phyloP scores from a whole-genome alignment of 64 coral and sea anemone genomes.

The Montipora capricornis region DNA sequence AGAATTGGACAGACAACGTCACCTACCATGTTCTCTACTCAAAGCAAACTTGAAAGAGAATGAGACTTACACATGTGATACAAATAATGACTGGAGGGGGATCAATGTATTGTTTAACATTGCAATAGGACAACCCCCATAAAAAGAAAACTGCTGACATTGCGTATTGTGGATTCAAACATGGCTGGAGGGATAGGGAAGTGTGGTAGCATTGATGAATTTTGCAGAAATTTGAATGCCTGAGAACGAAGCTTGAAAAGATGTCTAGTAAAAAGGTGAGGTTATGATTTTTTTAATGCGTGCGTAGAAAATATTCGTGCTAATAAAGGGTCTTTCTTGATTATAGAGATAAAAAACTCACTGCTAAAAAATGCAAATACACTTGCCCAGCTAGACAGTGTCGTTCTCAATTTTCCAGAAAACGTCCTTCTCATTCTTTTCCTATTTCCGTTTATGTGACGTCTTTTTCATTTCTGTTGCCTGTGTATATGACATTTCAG shows the following conservation, averaged over 20 bases:
- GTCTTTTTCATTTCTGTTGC: too few relatives aligned
- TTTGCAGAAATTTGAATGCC: neutral
- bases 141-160: constrained; percentile 24
- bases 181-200: constrained; percentile 9
- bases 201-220: neutral
- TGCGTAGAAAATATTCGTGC: too few relatives aligned
- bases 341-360: too few relatives aligned
- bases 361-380: too few relatives aligned
- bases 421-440: too few relatives aligned
- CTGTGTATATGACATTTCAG: too few relatives aligned
- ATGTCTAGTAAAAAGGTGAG: constrained; percentile 41
- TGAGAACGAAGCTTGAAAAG: neutral
- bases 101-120: neutral
- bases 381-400: too few relatives aligned
- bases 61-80: constrained; percentile 13
- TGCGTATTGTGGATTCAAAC: constrained; percentile 25
- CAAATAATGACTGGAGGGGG: neutral
- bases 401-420: too few relatives aligned
- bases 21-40: constrained; percentile 16
- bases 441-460: too few relatives aligned
- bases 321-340: too few relatives aligned
- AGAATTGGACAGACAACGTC: neutral
- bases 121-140: neutral
- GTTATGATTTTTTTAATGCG: too few relatives aligned
- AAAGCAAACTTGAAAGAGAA: constrained; percentile 16